Evolutionary conservation across 2,888 invertebrate genomes (phyloP).

Genomic region (Phalera bucephala): DNA sequence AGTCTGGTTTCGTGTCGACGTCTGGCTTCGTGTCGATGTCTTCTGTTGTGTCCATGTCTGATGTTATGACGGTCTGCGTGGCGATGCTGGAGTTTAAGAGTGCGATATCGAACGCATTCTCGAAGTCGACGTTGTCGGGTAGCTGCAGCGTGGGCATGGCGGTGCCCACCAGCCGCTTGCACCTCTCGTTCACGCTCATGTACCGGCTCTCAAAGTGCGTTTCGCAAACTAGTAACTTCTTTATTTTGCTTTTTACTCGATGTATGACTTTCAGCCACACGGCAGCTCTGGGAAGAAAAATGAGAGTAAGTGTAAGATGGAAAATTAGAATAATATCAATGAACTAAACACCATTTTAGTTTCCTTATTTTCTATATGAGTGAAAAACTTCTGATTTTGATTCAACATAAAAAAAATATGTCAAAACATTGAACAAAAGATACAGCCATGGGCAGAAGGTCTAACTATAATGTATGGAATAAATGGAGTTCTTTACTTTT

Average conservation of each 20-base stretch:
- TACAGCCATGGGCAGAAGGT: too few species aligned
- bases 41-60: background rate
- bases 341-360: too few species aligned
- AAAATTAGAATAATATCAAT: too few species aligned
- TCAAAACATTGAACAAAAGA: too few species aligned
- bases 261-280: constrained; percentile 15
- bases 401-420: too few species aligned
- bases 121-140: constrained; percentile 7
- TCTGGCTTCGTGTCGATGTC: background rate
- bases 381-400: too few species aligned
- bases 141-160: constrained; percentile 30
- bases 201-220: constrained; percentile 21
- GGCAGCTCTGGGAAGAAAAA: constrained; percentile 9
- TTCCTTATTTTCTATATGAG: too few species aligned
- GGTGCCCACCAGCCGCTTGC: constrained; percentile 20
- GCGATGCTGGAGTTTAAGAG: background rate
- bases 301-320: background rate
- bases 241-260: constrained; percentile 3
- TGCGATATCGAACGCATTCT: background rate
- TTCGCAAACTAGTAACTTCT: constrained; percentile 21
- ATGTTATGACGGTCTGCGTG: constrained; percentile 1
- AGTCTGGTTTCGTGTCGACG: too few species aligned
- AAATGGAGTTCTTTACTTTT: too few species aligned
- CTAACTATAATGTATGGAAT: too few species aligned
- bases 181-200: constrained; percentile 8